These are phyloP conservation scores for Haliaeetus leucogaster DNA, from an alignment of 2,113 vertebrate species.

Conservation along the genomic window DNA sequence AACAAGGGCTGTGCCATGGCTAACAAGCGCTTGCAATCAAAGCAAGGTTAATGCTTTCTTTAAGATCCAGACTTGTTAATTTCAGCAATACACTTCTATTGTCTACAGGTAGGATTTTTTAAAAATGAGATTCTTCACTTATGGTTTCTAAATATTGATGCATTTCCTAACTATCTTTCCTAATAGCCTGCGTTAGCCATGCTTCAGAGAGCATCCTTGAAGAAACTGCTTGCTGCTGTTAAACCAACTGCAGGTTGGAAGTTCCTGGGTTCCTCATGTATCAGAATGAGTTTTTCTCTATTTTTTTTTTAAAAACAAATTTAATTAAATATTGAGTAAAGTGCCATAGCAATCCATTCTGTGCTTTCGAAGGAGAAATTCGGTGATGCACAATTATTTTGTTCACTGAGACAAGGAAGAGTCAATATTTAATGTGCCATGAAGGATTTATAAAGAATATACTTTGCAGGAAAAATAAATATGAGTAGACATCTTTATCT, in stretches of 20 bases:
- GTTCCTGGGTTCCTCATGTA: neutral
- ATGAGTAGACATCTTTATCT: slow-evolving; percentile 34
- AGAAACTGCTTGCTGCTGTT: neutral
- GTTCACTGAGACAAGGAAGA: slow-evolving; percentile 3
- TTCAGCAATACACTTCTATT: neutral
- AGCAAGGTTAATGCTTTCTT: neutral
- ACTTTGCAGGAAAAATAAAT: slow-evolving; percentile 32
- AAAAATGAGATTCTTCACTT: neutral
- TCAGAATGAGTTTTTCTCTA: neutral
- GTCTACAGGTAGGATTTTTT: fast-evolving
- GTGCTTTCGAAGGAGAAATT: neutral
- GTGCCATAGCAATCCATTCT: neutral
- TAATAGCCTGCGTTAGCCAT: neutral
- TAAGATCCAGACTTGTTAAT: neutral
- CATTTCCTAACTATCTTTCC: neutral
- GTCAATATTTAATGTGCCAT: slow-evolving; percentile 60
- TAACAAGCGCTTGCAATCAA: neutral
- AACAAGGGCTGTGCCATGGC: neutral
- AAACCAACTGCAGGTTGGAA: neutral
- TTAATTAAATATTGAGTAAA: slow-evolving; percentile 56
- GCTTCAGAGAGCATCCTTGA: neutral
- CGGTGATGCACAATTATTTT: neutral
- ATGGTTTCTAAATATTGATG: neutral
- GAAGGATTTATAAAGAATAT: slow-evolving; percentile 51
- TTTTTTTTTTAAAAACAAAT: neutral